Percentiles rank a stretch among this genome's conserved stretches.
Conservation (phyloP, 2,113 vertebrate species). For the Syngnathus floridae region DNA sequence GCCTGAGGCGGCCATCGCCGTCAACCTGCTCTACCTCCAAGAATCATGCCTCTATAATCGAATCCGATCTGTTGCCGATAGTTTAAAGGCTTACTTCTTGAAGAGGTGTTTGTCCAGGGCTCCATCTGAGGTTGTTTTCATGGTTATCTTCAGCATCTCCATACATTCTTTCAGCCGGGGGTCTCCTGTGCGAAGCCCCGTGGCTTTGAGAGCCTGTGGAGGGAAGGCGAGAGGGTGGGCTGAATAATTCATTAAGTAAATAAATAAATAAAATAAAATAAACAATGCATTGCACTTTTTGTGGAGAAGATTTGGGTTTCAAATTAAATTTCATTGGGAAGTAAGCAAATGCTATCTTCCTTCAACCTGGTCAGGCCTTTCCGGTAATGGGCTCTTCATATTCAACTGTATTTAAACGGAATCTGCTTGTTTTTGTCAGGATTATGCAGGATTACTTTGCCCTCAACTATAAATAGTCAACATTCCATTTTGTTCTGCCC, state of each 20-base stretch:
- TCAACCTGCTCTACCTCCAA: neutral
- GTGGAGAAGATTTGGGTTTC: neutral
- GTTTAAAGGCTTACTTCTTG: slow-evolving; percentile 83
- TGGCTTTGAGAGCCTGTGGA: slow-evolving; percentile 88
- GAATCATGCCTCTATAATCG: no score
- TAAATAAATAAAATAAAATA: neutral
- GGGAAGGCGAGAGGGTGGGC: slow-evolving; percentile 9
- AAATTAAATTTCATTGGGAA: neutral
- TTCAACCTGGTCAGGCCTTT: neutral
- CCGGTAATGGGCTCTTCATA: neutral
- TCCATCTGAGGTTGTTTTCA: slow-evolving; percentile 92
- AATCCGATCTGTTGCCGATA: no score
- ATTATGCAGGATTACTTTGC: neutral
- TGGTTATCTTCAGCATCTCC: slow-evolving; percentile 94
- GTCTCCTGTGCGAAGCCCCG: slow-evolving; percentile 92
- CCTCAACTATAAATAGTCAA: neutral
- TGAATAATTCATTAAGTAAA: neutral
- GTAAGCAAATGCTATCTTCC: neutral
- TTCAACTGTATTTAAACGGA: neutral
- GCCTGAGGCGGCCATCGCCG: slow-evolving; percentile 1
- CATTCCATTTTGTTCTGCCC: neutral
- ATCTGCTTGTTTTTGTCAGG: neutral
- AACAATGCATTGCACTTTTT: neutral
- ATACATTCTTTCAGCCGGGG: slow-evolving; percentile 97
- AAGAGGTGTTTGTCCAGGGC: slow-evolving; percentile 96